A percentile compares a stretch with the other conserved stretches of the same genome.
Conservation (phyloP, 2,888 invertebrate genomes). For the Pterostichus niger region DNA sequence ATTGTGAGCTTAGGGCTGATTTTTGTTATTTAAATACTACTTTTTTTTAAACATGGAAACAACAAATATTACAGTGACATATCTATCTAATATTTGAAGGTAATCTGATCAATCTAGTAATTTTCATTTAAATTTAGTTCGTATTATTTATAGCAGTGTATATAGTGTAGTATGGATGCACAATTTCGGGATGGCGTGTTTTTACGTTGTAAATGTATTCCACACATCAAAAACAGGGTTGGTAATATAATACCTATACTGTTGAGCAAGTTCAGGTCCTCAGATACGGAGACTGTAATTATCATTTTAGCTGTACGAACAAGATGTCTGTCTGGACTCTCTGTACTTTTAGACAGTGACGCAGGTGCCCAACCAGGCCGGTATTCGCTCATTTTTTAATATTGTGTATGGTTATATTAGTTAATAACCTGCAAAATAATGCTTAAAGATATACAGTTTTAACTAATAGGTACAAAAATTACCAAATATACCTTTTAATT, state of each 20-base stretch:
- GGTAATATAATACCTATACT: constrained; percentile 36
- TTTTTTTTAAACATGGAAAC: neutral
- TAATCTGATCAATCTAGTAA: too few relatives aligned
- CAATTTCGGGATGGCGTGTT: constrained; percentile 25
- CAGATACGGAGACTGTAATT: constrained; percentile 66
- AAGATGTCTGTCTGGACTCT: constrained; percentile 69
- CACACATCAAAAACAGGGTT: constrained; percentile 56
- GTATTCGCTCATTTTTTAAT: constrained; percentile 25
- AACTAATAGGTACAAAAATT: too few relatives aligned
- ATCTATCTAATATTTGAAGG: too few relatives aligned
- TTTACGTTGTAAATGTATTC: constrained; percentile 23
- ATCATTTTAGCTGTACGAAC: constrained; percentile 68
- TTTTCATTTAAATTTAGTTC: neutral
- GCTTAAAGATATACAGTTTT: too few relatives aligned
- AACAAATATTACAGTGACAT: too few relatives aligned
- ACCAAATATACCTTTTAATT: too few relatives aligned
- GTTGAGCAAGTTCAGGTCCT: constrained; percentile 53
- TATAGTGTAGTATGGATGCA: constrained; percentile 16
- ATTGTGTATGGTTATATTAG: too few relatives aligned
- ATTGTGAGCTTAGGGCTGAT: too few relatives aligned
- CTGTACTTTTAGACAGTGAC: constrained; percentile 56
- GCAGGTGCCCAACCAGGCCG: constrained; percentile 48
- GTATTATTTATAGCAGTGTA: constrained; percentile 7
- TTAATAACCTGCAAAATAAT: too few relatives aligned
- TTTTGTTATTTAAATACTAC: too few relatives aligned